A percentile compares a stretch with the other conserved stretches of the same genome.
Evolutionary conservation across 92 coral and sea anemone genomes (phyloP).

Genomic region (Phenganax stokvisi): DNA sequence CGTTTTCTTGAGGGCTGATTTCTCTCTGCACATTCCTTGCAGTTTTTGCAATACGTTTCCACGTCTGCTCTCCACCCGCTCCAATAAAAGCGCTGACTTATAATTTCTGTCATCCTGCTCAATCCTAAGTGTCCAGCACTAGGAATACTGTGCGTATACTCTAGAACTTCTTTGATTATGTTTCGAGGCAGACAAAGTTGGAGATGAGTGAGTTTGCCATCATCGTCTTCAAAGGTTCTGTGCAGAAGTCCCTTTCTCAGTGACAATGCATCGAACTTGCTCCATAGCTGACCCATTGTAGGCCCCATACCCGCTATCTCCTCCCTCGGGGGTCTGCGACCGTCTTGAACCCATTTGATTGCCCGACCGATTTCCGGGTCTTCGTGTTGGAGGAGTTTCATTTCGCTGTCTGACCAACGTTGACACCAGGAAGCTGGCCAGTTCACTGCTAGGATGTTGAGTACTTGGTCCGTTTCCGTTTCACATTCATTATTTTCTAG

Average conservation of each 20-base stretch:
- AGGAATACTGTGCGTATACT: background rate
- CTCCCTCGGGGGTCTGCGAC: constrained; percentile 26
- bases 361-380: constrained; percentile 15
- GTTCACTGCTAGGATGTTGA: background rate
- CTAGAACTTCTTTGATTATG: background rate
- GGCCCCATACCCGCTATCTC: constrained; percentile 44
- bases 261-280: constrained; percentile 38
- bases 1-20: no score
- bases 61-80: background rate
- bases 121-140: background rate
- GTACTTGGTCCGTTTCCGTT: background rate
- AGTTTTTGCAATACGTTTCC: no score
- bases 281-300: constrained; percentile 43
- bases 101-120: background rate
- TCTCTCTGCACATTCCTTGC: no score
- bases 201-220: background rate
- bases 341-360: constrained; percentile 37
- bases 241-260: constrained; percentile 41
- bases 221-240: constrained; percentile 40
- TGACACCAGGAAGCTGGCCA: background rate
- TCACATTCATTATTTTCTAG: background rate
- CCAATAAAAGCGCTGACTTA: background rate
- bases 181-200: constrained; percentile 2
- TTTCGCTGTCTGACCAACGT: constrained; percentile 17
- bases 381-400: constrained; percentile 11